These are phyloP conservation scores for Rhegmatorhina hoffmannsi DNA, from an alignment of 2,113 vertebrate species.

Conservation along the genomic window DNA sequence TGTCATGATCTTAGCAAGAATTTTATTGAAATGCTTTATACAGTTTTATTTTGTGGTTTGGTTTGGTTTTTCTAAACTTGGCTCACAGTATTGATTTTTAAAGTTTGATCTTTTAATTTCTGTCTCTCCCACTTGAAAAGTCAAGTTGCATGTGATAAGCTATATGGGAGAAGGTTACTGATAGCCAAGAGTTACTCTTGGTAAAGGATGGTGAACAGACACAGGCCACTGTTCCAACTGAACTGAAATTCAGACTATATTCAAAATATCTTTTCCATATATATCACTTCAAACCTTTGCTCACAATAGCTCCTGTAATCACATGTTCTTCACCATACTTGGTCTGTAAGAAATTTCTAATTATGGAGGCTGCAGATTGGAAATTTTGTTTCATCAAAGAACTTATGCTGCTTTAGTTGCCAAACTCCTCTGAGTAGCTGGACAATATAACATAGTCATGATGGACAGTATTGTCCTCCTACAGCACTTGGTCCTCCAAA, in stretches of 20 bases:
- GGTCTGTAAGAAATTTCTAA: not conserved
- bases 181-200: not conserved
- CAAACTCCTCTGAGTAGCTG: not conserved
- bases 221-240: not conserved
- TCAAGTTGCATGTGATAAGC: not conserved
- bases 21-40: not conserved
- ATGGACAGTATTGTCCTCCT: not conserved
- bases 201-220: not conserved
- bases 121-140: not conserved
- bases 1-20: not conserved
- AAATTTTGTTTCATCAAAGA: not conserved
- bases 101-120: not conserved
- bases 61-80: not conserved
- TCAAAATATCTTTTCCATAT: not conserved
- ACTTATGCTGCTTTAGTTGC: not conserved
- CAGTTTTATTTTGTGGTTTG: not conserved
- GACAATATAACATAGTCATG: not conserved
- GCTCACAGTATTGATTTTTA: not conserved
- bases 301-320: not conserved
- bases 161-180: not conserved
- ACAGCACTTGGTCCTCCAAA: not conserved
- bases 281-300: not conserved
- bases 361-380: not conserved
- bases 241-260: not conserved
- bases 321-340: not conserved